A percentile compares a stretch with the other conserved stretches of the same genome.
phyloP scores from a whole-genome alignment of 2,888 invertebrate species.

The Timema cristinae region DNA sequence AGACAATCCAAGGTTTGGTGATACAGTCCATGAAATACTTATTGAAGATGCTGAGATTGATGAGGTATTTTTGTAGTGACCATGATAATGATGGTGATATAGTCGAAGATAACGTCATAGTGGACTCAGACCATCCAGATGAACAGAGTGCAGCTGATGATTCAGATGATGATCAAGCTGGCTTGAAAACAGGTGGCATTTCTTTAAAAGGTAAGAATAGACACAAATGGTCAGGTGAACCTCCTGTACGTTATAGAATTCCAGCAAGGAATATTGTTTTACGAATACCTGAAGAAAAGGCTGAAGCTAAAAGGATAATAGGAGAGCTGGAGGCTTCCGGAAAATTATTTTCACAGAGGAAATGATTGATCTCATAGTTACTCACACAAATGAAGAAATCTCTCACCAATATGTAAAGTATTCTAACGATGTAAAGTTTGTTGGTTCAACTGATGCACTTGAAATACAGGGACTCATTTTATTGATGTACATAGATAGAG shows the following conservation, averaged over 20 bases:
- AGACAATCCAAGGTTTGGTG: too few species aligned
- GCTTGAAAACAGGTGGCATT: not conserved
- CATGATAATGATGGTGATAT: too few species aligned
- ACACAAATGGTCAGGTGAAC: not conserved
- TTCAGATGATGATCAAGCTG: not conserved
- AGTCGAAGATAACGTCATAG: too few species aligned
- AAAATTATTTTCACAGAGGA: not conserved
- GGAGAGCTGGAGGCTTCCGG: not conserved
- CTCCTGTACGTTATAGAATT: not conserved
- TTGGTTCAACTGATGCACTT: not conserved
- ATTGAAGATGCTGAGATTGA: too few species aligned
- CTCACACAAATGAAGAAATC: slow-evolving; percentile 2
- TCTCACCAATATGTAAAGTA: not conserved
- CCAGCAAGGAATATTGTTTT: not conserved
- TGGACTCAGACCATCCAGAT: not conserved
- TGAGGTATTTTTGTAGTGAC: too few species aligned
- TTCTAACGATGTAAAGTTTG: not conserved
- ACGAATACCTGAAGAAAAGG: not conserved
- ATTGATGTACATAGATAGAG: not conserved
- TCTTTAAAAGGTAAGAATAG: not conserved
- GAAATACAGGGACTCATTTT: not conserved
- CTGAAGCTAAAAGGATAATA: not conserved
- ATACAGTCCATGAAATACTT: too few species aligned
- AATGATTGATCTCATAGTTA: too few species aligned
- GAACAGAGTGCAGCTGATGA: not conserved